Evolutionary conservation across 30 jellyfish, hydroid and myxozoan genomes (phyloP), one percentile per base, ranked within the genome.

Genomic region (Morbakka virulenta): DNA sequence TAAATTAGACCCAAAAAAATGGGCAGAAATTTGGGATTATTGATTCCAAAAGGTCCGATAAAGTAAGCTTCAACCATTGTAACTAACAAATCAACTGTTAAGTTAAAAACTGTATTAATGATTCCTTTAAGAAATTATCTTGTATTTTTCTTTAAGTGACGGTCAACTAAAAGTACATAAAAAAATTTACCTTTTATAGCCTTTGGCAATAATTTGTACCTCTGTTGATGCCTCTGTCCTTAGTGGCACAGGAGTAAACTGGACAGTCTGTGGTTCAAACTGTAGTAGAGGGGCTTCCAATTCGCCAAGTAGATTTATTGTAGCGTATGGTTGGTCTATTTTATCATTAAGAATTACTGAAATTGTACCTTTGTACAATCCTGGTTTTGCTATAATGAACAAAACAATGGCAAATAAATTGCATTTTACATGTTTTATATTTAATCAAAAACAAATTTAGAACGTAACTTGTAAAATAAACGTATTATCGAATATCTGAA

Each of bases 201-300:
- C 96, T 28, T 69, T 50, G 29, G 96, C 96, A 3, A 79, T 64
- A 20, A 92, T 28, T 53, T 25, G 72, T 36, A 92, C 17, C 21
- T 78, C 88, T 30, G 66, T 35, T 2, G 88, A 47, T 2, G 83
- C 36, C n/a, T 50, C 77, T 12, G 95, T 84, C 32, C 88, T 47
- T 53, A 92, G 63, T 0, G 98, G 98, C 2, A 83, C 95, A 0
- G 98, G 91, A 32, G 80, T 50, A 47, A 92, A 78, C 9, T 52
- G 80, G 22, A 92, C 47, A 14, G 79, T 75, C 21, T 62, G 32
- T 0, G 98, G 98, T 20, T 79, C 83, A 72, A 80, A 80, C 3
- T 30, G 63, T 36, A 92, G 66, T 52, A 72, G 52, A 21, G 98
- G 87, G n/a, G 94, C 68, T 62, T 66, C 88, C 32, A 92, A 70